phyloP scores from a whole-genome alignment of 2,888 invertebrate species.

The Onchidella celtica region DNA sequence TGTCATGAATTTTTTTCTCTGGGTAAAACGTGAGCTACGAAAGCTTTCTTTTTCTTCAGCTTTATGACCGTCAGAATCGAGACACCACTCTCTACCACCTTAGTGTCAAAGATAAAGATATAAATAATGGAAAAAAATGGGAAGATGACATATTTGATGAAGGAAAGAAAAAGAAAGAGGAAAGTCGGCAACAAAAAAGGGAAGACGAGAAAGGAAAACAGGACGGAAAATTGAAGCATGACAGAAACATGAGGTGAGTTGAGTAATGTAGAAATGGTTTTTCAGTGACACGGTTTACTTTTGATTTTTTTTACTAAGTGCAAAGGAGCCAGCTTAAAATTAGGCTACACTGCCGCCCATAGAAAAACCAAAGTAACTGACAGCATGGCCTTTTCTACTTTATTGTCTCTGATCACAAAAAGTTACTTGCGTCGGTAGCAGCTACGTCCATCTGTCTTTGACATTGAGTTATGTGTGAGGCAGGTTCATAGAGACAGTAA shows the following conservation, averaged over 20 bases:
- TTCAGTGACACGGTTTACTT: no score
- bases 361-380: no score
- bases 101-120: conserved; percentile 58
- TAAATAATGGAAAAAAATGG: conserved; percentile 2
- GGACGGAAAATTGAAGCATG: background rate
- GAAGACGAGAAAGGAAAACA: conserved; percentile 7
- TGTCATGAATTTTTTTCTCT: background rate
- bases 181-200: background rate
- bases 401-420: no score
- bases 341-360: no score
- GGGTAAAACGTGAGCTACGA: background rate
- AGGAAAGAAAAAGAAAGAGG: background rate
- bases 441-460: no score
- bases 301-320: no score
- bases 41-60: conserved; percentile 49
- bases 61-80: conserved; percentile 74
- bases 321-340: no score
- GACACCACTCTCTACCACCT: conserved; percentile 70
- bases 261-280: no score
- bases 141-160: background rate
- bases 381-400: no score
- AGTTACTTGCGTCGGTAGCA: no score
- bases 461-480: no score
- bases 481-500: no score
- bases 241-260: conserved; percentile 38